phyloP scores from a whole-genome alignment of 2,888 invertebrate species.

The Latrodectus elegans region DNA sequence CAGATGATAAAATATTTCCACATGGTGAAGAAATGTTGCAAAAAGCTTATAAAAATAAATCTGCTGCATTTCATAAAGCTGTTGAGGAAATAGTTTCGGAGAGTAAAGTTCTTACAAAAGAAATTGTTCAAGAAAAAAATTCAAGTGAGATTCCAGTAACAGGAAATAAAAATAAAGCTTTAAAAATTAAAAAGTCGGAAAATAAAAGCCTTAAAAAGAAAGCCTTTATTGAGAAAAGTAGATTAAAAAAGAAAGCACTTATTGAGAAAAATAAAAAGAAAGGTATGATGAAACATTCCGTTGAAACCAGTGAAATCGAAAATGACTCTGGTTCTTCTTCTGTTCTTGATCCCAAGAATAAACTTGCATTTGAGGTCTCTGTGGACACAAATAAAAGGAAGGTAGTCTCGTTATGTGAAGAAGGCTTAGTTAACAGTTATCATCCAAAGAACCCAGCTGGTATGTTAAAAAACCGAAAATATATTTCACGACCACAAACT shows the following conservation, averaged over 20 bases:
- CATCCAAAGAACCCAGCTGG: slow-evolving; percentile 73
- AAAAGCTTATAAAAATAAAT: slow-evolving; percentile 83
- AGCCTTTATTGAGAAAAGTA: no score
- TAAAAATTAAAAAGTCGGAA: background rate
- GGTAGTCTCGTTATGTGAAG: no score
- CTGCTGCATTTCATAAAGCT: slow-evolving; percentile 85
- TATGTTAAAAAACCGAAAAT: slow-evolving; percentile 10
- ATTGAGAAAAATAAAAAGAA: background rate
- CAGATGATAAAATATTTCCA: slow-evolving; percentile 86
- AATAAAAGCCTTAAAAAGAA: background rate
- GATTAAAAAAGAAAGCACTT: no score
- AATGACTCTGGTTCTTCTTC: background rate
- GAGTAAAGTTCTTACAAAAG: background rate
- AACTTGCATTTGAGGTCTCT: no score
- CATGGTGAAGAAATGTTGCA: slow-evolving; percentile 83
- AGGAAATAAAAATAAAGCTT: no score
- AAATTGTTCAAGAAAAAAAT: background rate
- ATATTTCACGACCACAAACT: slow-evolving; percentile 74
- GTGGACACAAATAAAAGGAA: no score
- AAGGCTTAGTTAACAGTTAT: no score
- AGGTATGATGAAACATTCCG: background rate
- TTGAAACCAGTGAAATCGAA: background rate
- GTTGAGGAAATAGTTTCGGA: slow-evolving; percentile 84
- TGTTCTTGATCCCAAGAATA: no score
- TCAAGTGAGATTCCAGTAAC: no score